A percentile compares a stretch with the other conserved stretches of the same genome.
Conservation (phyloP, 1,140 invertebrate genomes). For the Drosophila mauritiana region DNA sequence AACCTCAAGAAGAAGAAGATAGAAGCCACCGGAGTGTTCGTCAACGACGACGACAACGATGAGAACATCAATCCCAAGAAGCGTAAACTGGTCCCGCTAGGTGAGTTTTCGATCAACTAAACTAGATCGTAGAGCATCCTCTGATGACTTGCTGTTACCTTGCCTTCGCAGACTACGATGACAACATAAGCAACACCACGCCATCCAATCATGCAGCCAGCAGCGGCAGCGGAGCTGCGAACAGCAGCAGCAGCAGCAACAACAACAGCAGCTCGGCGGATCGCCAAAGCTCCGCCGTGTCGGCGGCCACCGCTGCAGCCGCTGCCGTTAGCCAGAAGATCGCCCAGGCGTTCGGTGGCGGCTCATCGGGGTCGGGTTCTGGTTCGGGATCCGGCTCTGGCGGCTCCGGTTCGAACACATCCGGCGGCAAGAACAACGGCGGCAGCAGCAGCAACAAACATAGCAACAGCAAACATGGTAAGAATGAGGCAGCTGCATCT, state of each 20-base stretch:
- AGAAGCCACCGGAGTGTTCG: conserved; percentile 95
- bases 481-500: conserved; percentile 73
- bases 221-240: not conserved
- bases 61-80: conserved; percentile 88
- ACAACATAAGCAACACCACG: conserved; percentile 77
- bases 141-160: too few species aligned
- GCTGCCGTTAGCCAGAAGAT: conserved; percentile 76
- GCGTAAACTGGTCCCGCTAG: conserved; percentile 93
- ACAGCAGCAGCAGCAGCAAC: conserved; percentile 5
- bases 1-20: conserved; percentile 90
- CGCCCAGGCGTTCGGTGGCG: conserved; percentile 36
- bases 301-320: conserved; percentile 70
- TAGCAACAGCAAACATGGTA: conserved; percentile 61
- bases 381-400: conserved; percentile 14
- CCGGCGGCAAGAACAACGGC: conserved; percentile 31
- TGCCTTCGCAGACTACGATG: conserved; percentile 87
- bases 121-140: not conserved
- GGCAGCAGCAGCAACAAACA: conserved; percentile 35
- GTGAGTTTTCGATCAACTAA: conserved; percentile 80
- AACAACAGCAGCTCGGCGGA: conserved; percentile 43
- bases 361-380: conserved; percentile 10
- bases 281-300: conserved; percentile 71
- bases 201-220: conserved; percentile 49
- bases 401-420: conserved; percentile 12
- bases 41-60: conserved; percentile 95